These are phyloP conservation scores for Drosophila formosana DNA, from an alignment of 2,888 invertebrate genomes.

Conservation along the genomic window DNA sequence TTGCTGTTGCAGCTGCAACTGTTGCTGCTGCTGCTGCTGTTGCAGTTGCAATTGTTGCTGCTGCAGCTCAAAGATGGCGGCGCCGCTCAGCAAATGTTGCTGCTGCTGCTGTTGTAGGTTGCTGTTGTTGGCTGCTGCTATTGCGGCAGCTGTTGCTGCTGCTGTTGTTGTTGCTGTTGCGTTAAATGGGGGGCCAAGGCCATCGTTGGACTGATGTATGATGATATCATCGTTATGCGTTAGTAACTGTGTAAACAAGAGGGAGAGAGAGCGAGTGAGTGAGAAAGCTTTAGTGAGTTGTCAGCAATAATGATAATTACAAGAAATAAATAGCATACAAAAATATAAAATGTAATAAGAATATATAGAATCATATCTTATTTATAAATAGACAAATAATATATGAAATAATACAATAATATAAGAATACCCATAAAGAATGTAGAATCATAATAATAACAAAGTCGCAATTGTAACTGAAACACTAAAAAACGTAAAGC, in stretches of 20 bases:
- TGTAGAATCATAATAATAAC: no score
- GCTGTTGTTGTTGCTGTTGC: constrained; percentile 57
- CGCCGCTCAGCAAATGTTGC: constrained; percentile 46
- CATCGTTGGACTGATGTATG: constrained; percentile 76
- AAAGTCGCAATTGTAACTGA: no score
- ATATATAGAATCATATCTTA: background rate
- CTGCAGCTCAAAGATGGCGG: constrained; percentile 49
- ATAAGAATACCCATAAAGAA: no score
- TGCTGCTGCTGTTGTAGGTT: constrained; percentile 44
- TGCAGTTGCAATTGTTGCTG: constrained; percentile 43
- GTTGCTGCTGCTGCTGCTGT: constrained; percentile 50
- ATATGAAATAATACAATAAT: no score
- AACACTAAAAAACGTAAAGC: background rate
- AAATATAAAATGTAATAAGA: background rate
- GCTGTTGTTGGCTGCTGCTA: constrained; percentile 46
- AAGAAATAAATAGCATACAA: background rate
- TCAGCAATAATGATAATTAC: background rate
- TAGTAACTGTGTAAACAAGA: constrained; percentile 79
- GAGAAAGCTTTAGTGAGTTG: background rate
- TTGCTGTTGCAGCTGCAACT: constrained; percentile 68
- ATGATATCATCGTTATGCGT: constrained; percentile 81
- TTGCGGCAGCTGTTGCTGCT: constrained; percentile 47
- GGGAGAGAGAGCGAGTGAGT: background rate
- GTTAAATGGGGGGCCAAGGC: constrained; percentile 44
- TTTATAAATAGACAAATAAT: no score